Evolutionary conservation across 2,888 invertebrate genomes (phyloP).

Genomic region (Coenonympha glycerion): DNA sequence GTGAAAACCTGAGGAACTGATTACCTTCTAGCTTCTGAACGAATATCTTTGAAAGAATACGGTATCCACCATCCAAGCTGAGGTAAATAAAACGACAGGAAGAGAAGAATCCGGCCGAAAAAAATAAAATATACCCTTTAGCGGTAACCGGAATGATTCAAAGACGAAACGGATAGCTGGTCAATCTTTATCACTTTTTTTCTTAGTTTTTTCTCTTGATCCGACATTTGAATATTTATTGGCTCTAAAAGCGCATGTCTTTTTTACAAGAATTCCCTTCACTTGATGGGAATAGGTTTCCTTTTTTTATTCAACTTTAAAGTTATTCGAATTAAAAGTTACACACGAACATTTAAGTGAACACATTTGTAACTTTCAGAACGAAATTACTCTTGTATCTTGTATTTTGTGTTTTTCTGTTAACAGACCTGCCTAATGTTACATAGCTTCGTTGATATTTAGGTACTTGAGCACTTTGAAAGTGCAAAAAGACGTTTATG

Average conservation of each 20-base stretch:
- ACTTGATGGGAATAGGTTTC: slow-evolving; percentile 23
- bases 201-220: slow-evolving; percentile 32
- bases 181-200: slow-evolving; percentile 22
- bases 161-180: slow-evolving; percentile 20
- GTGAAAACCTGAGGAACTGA: too few relatives aligned
- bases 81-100: not conserved
- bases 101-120: not conserved
- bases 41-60: not conserved
- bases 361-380: slow-evolving; percentile 12
- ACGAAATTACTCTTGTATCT: not conserved
- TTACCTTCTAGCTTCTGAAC: too few relatives aligned
- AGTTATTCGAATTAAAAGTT: slow-evolving; percentile 5
- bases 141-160: slow-evolving; percentile 25
- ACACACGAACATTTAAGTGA: slow-evolving; percentile 10
- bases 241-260: slow-evolving; percentile 43
- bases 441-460: too few relatives aligned
- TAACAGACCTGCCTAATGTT: not conserved
- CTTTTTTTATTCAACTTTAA: slow-evolving; percentile 17
- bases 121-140: slow-evolving; percentile 15
- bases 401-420: not conserved
- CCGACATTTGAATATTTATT: slow-evolving; percentile 52
- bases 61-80: not conserved
- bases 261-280: slow-evolving; percentile 25
- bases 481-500: too few relatives aligned
- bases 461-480: too few relatives aligned